Conservation (phyloP, 2,888 invertebrate species). For the Watsonalla cultraria region DNA sequence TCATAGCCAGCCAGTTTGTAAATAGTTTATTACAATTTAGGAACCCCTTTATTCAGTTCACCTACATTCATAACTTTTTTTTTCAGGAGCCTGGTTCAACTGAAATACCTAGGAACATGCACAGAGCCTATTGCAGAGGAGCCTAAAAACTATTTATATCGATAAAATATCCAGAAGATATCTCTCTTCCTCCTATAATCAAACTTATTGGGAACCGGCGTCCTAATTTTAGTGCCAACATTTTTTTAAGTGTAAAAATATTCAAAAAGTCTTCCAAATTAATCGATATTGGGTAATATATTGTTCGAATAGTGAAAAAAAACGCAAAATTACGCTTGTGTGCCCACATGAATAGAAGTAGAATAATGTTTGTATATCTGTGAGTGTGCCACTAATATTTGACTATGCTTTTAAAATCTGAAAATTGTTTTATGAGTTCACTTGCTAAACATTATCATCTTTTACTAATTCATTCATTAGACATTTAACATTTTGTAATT, state of each 20-base stretch:
- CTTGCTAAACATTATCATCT: too few species aligned
- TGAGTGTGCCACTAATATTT: too few species aligned
- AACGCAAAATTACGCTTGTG: not conserved
- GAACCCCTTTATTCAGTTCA: not conserved
- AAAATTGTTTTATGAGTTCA: too few species aligned
- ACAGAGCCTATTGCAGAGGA: slow-evolving; percentile 90
- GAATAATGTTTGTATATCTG: too few species aligned
- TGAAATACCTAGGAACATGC: slow-evolving; percentile 91
- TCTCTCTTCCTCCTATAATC: slow-evolving; percentile 42
- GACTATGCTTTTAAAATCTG: too few species aligned
- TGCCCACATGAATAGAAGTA: not conserved
- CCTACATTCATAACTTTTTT: slow-evolving; percentile 2
- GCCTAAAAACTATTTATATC: slow-evolving; percentile 92
- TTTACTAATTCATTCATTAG: too few species aligned
- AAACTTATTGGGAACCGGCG: slow-evolving; percentile 26
- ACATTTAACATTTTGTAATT: too few species aligned
- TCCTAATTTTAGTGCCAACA: slow-evolving; percentile 60
- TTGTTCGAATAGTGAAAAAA: too few species aligned
- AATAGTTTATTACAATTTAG: too few species aligned
- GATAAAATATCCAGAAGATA: slow-evolving; percentile 53
- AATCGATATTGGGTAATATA: slow-evolving; percentile 16
- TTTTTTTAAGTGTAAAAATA: slow-evolving; percentile 28
- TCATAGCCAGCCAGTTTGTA: too few species aligned
- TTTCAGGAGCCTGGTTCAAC: slow-evolving; percentile 82
- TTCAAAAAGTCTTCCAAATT: slow-evolving; percentile 45